These are phyloP conservation scores for Mobula birostris DNA, from an alignment of 2,113 vertebrate species.

Conservation along the genomic window DNA sequence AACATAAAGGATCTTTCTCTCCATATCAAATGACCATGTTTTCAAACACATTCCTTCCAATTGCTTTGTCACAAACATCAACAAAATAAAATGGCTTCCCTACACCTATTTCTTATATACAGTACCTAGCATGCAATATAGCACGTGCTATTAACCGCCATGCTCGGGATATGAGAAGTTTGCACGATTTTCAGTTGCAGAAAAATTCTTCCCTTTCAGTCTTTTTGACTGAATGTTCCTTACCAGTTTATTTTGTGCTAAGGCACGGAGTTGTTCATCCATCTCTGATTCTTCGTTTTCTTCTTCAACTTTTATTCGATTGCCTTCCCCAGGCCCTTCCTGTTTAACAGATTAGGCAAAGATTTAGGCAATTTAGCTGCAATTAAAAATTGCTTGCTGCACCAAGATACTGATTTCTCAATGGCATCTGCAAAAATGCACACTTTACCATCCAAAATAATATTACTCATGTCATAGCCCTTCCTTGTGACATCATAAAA, in stretches of 20 bases:
- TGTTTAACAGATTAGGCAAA: slow-evolving; percentile 40
- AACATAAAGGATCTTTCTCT: not conserved
- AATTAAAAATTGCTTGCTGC: not conserved
- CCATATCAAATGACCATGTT: not conserved
- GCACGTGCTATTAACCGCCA: not conserved
- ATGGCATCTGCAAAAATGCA: not conserved
- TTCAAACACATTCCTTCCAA: not conserved
- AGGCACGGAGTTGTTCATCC: slow-evolving; percentile 65
- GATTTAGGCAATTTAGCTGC: not conserved
- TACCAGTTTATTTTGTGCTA: slow-evolving; percentile 66
- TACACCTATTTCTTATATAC: not conserved
- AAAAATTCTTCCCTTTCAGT: not conserved
- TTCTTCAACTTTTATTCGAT: slow-evolving; percentile 58
- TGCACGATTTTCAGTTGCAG: not conserved
- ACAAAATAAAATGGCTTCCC: not conserved
- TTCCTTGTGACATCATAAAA: slow-evolving; percentile 34
- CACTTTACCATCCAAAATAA: not conserved
- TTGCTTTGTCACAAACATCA: not conserved
- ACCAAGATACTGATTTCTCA: not conserved
- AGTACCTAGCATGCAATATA: too few species aligned
- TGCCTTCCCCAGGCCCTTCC: slow-evolving; percentile 49
- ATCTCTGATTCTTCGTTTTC: slow-evolving; percentile 72
- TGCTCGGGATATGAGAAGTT: not conserved
- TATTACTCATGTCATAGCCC: slow-evolving; percentile 23
- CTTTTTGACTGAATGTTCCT: slow-evolving; percentile 41